Base-by-base conservation (phyloP, 1,140 invertebrate genomes). In the Scaptomyza graminum region DNA sequence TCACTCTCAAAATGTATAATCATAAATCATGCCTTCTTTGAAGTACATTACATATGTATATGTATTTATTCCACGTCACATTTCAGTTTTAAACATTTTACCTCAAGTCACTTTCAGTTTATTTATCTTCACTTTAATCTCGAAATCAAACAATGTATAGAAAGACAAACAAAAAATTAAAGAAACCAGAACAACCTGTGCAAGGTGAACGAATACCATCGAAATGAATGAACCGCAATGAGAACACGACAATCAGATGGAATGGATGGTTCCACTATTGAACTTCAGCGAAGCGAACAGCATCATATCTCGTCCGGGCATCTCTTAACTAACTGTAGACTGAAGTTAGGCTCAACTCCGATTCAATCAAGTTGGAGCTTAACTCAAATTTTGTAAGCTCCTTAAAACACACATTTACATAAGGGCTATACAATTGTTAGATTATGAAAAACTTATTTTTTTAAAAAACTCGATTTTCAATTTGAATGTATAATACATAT, bases 271-370 rank as follows among this genome's bases (percentile, higher is more conserved):
- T 51, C 46, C 71, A 70, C 16, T 60, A 67, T 61, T 68, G 76
- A 81, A 69, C 74, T 71, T 77, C 82, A 87, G 51, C 83, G 57
- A 87, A 87, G 72, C 83, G 83, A 80, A 28, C 74, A 85, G 61
- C 63, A 60, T 67, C 80, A 34, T 82, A 78, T 70, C 37, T 9
- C 11, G 37, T 41, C 37, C 37, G 52, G 57, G 67, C 66, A 84
- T 84, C 81, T 84, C 81, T 77, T 39, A 59, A 44, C 51, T 65
- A 18, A 51, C 46, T 18, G 11, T 2, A 65, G 28, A 55, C 49
- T 18, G 15, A 8, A 11, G 15, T 15, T 22, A 22, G 12, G 44
- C 44, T 47, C 15, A 47, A 16, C 44, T 47, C 16, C 6, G 54
- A 39, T 56, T 39, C 18, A 18, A 41, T 41, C 54, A 56, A 54